Evolutionary conservation across 1,140 invertebrate species (phyloP).

Genomic region (Glossosoma conforme): DNA sequence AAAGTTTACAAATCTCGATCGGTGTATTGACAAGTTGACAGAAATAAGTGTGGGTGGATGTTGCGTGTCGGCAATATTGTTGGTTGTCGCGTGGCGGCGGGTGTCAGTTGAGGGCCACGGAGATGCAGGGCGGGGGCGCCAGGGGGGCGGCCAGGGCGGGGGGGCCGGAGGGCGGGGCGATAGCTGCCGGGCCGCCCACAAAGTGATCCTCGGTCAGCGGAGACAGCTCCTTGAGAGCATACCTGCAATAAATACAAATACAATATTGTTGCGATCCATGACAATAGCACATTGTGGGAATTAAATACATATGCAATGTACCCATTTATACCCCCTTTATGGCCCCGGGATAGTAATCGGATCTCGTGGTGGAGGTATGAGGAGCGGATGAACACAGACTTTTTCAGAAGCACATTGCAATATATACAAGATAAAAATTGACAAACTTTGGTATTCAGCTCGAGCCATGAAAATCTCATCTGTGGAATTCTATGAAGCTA

Average conservation of each 20-base stretch:
- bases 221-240: conserved; percentile 37
- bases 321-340: background rate
- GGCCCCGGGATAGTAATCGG: background rate
- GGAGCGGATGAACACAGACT: too few relatives aligned
- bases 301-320: too few relatives aligned
- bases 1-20: background rate
- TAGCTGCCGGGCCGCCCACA: conserved; percentile 26
- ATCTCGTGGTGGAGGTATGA: too few relatives aligned
- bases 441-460: too few relatives aligned
- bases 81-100: background rate
- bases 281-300: too few relatives aligned
- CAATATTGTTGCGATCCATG: too few relatives aligned
- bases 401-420: too few relatives aligned
- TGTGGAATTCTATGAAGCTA: too few relatives aligned
- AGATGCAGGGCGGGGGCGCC: conserved; percentile 13
- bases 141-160: conserved; percentile 11
- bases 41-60: background rate
- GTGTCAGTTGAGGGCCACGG: conserved; percentile 29
- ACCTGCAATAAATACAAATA: conserved; percentile 31
- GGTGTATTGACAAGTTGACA: background rate
- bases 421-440: too few relatives aligned
- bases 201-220: conserved; percentile 38
- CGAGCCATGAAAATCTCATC: too few relatives aligned
- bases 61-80: background rate
- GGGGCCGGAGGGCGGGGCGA: conserved; percentile 21